These are phyloP conservation scores for Colinus virginianus DNA, from an alignment of 2,113 vertebrate genomes.

Conservation along the genomic window DNA sequence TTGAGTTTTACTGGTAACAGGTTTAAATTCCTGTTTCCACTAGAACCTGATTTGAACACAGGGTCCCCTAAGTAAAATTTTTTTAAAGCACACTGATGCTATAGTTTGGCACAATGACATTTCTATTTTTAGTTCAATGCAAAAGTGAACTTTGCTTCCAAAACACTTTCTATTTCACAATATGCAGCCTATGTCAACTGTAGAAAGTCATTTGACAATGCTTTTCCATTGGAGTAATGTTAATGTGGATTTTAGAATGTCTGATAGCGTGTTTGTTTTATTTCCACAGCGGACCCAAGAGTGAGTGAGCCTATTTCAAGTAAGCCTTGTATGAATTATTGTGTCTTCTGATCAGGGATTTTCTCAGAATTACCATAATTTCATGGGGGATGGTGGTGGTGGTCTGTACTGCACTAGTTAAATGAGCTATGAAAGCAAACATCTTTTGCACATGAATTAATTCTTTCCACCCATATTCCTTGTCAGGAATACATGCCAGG, in stretches of 20 bases:
- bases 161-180: constrained; percentile 19
- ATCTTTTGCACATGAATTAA: constrained; percentile 40
- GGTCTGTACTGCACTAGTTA: neutral
- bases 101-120: neutral
- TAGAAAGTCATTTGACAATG: constrained; percentile 7
- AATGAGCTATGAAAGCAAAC: neutral
- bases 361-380: constrained; percentile 38
- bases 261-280: constrained; percentile 64
- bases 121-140: neutral
- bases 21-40: neutral
- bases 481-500: constrained; percentile 37
- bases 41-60: neutral
- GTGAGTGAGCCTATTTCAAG: constrained; percentile 92
- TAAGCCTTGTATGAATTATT: constrained; percentile 67
- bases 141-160: constrained; percentile 14
- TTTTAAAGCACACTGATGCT: neutral
- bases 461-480: constrained; percentile 37
- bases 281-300: constrained; percentile 89
- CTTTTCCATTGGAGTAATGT: constrained; percentile 10
- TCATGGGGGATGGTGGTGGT: neutral
- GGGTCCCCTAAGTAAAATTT: neutral
- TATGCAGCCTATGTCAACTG: neutral
- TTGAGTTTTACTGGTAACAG: neutral
- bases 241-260: neutral
- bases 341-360: neutral